phyloP scores from a whole-genome alignment of 2,797 vertebrate species.

The Gymnoscopelus braueri region DNA sequence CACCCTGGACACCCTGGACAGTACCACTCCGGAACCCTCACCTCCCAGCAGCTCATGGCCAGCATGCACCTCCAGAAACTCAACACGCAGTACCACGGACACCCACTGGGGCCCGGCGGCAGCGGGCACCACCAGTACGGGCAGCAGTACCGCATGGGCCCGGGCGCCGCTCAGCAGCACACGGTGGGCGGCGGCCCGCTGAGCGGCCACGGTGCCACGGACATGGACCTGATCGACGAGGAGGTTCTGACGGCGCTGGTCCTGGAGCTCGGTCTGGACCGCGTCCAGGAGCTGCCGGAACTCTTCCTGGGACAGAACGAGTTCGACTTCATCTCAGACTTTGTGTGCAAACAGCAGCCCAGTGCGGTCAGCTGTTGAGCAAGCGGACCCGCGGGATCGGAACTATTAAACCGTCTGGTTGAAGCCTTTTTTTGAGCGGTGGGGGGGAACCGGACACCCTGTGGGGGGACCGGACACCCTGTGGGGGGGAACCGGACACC shows the following conservation, averaged over 20 bases:
- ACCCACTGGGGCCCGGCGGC: conserved; percentile 84
- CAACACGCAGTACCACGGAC: conserved; percentile 92
- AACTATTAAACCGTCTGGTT: no score
- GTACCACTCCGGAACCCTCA: conserved; percentile 76
- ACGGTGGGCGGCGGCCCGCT: conserved; percentile 85
- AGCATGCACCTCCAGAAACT: conserved; percentile 95
- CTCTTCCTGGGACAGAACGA: conserved; percentile 97
- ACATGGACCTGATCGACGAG: conserved; percentile 95
- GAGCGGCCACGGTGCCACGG: conserved; percentile 82
- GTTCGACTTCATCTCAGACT: conserved; percentile 97
- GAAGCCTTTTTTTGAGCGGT: no score
- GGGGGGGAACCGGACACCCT: no score
- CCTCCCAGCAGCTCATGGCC: conserved; percentile 89
- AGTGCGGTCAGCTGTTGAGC: conserved; percentile 94
- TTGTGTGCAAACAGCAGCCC: conserved; percentile 94
- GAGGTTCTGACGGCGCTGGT: conserved; percentile 94
- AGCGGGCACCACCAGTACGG: conserved; percentile 85
- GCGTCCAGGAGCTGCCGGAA: conserved; percentile 95
- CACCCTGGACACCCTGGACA: conserved; percentile 75
- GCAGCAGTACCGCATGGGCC: conserved; percentile 84
- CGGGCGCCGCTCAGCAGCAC: conserved; percentile 86
- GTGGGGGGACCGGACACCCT: no score
- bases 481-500: no score
- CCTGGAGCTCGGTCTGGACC: conserved; percentile 93
- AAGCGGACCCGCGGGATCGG: no score